Conservation (phyloP, 2,888 invertebrate species). For the Drosophila kanekoi region DNA sequence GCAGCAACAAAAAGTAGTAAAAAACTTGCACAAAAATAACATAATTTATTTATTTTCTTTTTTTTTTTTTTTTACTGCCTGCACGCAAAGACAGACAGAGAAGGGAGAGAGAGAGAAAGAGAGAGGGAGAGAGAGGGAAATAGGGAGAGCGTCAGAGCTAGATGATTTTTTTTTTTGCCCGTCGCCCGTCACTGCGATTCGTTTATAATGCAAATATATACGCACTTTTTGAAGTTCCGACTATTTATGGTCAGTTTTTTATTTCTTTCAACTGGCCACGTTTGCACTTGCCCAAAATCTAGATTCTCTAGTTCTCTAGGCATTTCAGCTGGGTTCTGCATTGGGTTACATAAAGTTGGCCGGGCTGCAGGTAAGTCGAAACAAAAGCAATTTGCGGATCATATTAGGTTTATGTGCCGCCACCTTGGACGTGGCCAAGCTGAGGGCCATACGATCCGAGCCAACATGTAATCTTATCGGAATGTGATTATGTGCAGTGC, state of each 20-base stretch:
- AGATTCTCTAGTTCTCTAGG: constrained; percentile 13
- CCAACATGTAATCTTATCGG: constrained; percentile 48
- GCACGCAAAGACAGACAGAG: constrained; percentile 64
- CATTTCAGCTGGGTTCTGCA: constrained; percentile 14
- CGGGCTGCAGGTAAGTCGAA: constrained; percentile 23
- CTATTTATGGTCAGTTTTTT: constrained; percentile 56
- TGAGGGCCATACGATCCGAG: neutral
- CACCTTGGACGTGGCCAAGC: no score
- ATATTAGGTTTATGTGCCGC: neutral
- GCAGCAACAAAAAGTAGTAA: constrained; percentile 39
- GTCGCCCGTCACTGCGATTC: constrained; percentile 45
- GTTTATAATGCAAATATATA: constrained; percentile 77
- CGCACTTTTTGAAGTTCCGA: constrained; percentile 58
- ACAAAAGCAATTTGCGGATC: constrained; percentile 9
- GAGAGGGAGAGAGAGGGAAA: neutral
- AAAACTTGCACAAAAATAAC: constrained; percentile 81
- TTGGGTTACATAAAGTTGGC: neutral
- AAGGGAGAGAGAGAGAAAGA: neutral
- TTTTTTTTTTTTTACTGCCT: constrained; percentile 43
- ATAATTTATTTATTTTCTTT: constrained; percentile 73
- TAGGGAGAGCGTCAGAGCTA: constrained; percentile 3
- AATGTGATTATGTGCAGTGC: constrained; percentile 39
- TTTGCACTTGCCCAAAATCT: constrained; percentile 25
- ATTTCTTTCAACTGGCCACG: constrained; percentile 31
- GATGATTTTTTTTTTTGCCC: constrained; percentile 30